Conservation (phyloP, 92 coral and sea anemone species). For the Bergia sp. region DNA sequence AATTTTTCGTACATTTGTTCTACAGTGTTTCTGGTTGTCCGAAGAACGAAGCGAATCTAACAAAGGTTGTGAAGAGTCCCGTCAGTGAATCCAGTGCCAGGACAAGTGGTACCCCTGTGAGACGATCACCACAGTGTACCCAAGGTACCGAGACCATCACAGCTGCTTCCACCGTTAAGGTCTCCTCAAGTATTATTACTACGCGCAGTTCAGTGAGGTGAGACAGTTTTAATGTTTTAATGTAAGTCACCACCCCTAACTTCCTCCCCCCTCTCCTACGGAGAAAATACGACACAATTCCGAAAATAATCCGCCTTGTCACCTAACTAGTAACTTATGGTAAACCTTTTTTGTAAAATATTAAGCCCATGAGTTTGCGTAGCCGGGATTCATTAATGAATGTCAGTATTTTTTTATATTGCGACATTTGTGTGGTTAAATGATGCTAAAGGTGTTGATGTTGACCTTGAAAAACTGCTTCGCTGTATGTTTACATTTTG, state of each 20-base stretch:
- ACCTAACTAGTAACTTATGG: too few species aligned
- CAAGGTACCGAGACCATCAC: neutral
- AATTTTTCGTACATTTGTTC: neutral
- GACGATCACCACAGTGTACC: constrained; percentile 11
- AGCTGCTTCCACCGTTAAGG: neutral
- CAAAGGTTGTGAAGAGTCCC: constrained; percentile 37
- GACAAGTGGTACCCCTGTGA: constrained; percentile 27
- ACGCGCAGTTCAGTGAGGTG: constrained; percentile 63
- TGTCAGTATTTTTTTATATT: too few species aligned
- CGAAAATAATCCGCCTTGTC: too few species aligned
- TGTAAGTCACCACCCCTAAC: neutral
- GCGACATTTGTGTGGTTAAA: too few species aligned
- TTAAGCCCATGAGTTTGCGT: too few species aligned
- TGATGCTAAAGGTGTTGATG: too few species aligned
- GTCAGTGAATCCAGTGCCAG: constrained; percentile 26
- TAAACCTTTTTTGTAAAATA: too few species aligned
- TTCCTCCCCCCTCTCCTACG: neutral
- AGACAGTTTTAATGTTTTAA: neutral
- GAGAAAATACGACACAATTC: too few species aligned
- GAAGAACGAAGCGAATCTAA: constrained; percentile 73
- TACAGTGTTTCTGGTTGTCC: constrained; percentile 94
- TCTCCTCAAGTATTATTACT: constrained; percentile 52
- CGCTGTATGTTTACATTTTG: too few species aligned
- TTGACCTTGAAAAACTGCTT: too few species aligned
- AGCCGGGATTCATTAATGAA: too few species aligned